Base-by-base conservation (phyloP, 2,797 vertebrate species). In the Gila robusta region DNA sequence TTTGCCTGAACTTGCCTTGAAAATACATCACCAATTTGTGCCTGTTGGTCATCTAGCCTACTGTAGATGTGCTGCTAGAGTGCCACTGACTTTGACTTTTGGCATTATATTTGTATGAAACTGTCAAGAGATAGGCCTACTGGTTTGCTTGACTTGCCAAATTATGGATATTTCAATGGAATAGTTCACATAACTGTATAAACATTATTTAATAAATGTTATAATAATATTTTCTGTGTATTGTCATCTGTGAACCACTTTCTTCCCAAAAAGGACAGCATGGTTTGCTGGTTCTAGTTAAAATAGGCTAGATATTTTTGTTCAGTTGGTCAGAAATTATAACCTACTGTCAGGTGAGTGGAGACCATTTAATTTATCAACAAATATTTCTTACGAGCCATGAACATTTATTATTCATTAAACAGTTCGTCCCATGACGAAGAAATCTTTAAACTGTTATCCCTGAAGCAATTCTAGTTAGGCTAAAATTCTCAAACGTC, bases 181-280 rank as follows among this genome's bases (percentile, higher is more conserved):
- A 35, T 35, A 21, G 5, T 37, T 32, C 4, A 81, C 26, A 35
- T 52, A 66, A 69, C n/a, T 28, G 41, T n/a, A 59, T 17, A 16
- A 28, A 80, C 2, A 32, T 8, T 32, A 67, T 39, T 37, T 35
- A 81, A 81, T 81, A 81, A 81, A 80, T 19, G 11, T 41, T 64
- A 9, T 19, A 59, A 44, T 14, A 21, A 21, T 44, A 32, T 41
- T 17, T n/a, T 19, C 16, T 17, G 6, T 21, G 19, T 9, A 1
- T 72, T 72, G 70, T 41, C 44, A 62, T 79, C 54, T 79, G n/a
- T 44, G 23, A 14, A 26, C 14, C 37, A 32, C 10, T 79, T 26
- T 80, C 17, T 66, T 21, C 17, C 5, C 37, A 66, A 21, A 78
- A 59, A 59, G 0, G 37, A 5, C n/a, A 3, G 26, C 2, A 74